Evolutionary conservation across 1,140 invertebrate species (phyloP), one percentile per base, ranked within the genome.

Genomic region (Drosophila auraria): DNA sequence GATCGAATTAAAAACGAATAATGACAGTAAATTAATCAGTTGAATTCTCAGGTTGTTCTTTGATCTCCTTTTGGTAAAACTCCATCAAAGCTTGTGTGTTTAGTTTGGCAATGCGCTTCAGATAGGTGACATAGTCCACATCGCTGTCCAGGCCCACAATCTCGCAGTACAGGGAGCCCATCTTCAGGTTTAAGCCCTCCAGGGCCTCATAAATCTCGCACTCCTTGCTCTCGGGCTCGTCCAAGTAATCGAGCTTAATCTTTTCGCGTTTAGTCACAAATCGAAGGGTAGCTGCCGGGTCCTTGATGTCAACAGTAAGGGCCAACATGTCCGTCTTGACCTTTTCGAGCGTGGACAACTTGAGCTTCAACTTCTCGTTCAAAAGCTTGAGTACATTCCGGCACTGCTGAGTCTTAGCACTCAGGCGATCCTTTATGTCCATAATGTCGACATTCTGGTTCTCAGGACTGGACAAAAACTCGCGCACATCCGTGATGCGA

Each of bases 61-160:
- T 36, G 12, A 27, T 45, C 6, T 63, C 11, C 3, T 9, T 1
- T 1, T 57, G 36, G 14, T 57, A n/a, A n/a, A 40, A 57, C 12
- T 66, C 17, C 6, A 3, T 20, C 12, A 63, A 15, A 14, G 25
- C 27, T 3, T 17, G 15, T 3, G 12, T 54, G 7, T 84, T 84
- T 15, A 78, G 15, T 25, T n/a, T 38, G 20, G 82, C 51, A 49
- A 80, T 51, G 11, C 59, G 49, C 7, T 42, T 36, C 60, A 84
- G 27, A 44, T 83, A 83, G 15, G 17, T 23, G 0, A 83, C 56
- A 30, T 68, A 77, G 14, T 80, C 63, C 9, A 78, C 64, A 53
- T 84, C 82, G 36, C 59, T 81, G 20, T 84, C 82, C 6, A 81
- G 44, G 1, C 56, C 44, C 9, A 84, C 11, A 1, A 84, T 81